Evolutionary conservation across 2,113 vertebrate genomes (phyloP).

Genomic region (Callionymus lyra): DNA sequence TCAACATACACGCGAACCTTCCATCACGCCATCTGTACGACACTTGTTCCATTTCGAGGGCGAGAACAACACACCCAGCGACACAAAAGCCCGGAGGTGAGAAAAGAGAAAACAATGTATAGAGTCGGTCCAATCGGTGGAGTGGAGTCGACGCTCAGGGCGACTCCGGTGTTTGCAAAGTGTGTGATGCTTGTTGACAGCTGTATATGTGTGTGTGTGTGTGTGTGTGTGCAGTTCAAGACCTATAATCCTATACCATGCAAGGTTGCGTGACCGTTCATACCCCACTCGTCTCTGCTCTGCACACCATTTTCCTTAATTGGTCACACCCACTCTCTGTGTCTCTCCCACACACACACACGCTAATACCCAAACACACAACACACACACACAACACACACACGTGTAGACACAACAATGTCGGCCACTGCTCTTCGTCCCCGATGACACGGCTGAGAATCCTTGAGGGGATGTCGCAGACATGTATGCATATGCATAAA

Average conservation of each 20-base stretch:
- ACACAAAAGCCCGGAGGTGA: slow-evolving; percentile 10
- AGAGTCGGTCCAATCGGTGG: slow-evolving; percentile 27
- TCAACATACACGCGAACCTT: slow-evolving; percentile 19
- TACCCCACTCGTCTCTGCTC: slow-evolving; percentile 36
- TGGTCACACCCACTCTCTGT: slow-evolving; percentile 38
- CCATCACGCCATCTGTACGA: slow-evolving; percentile 28
- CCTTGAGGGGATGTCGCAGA: slow-evolving; percentile 39
- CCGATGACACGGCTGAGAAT: slow-evolving; percentile 24
- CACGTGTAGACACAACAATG: slow-evolving; percentile 33
- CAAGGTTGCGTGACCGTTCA: slow-evolving; percentile 46
- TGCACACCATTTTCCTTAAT: slow-evolving; percentile 44
- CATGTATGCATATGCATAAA: slow-evolving; percentile 19
- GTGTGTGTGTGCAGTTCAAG: slow-evolving; percentile 20
- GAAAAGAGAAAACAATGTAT: slow-evolving; percentile 32
- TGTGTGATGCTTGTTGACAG: slow-evolving; percentile 51
- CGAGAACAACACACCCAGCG: background rate
- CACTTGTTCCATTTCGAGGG: slow-evolving; percentile 14
- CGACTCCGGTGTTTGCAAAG: slow-evolving; percentile 27
- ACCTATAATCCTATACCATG: slow-evolving; percentile 51
- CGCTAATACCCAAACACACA: slow-evolving; percentile 9
- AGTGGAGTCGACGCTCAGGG: slow-evolving; percentile 17
- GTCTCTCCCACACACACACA: slow-evolving; percentile 4
- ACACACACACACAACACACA: slow-evolving; percentile 25
- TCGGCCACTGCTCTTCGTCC: slow-evolving; percentile 15
- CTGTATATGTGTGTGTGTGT: slow-evolving; percentile 32